Evolutionary conservation across 2,888 invertebrate species (phyloP), one percentile per base, ranked within the genome.

Genomic region (Halictus quadricinctus): DNA sequence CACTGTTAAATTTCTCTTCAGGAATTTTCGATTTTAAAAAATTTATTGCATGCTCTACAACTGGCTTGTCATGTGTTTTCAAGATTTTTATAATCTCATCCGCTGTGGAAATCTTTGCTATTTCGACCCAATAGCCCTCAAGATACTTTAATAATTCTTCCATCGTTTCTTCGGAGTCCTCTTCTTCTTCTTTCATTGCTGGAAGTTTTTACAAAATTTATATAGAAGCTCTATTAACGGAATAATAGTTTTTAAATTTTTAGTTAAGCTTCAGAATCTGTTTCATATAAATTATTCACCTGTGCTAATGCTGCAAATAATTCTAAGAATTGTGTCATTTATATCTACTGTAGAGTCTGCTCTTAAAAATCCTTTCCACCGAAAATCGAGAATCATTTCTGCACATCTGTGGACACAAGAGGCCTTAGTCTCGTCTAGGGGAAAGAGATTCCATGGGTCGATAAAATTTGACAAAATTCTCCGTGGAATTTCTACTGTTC

Each of bases 351-450:
- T 25, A 72, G 90, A 86, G 72, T 86, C 87, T 36, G 88, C 79
- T 8, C 50, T 82, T n/a, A 85, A 43, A 66, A 86, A 75, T 91
- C 77, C 88, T 88, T 86, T 92, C 89, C 84, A 93, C 89, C 89
- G 90, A 90, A 70, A 88, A 84, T 83, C 80, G 2, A 86, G 76
- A 12, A 91, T 87, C 72, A 93, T 91, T 81, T 92, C 91, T 10
- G 93, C 86, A 69, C 91, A 89, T 29, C 91, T 89, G 54, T 92
- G 91, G 80, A 94, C 92, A 50, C 92, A 93, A 36, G 88, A 75
- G 3, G 92, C 91, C 29, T 87, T 86, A 21, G 84, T 86, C 48
- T 92, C 91, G 18, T 93, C 92, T 18, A 91, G 48, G 6, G 91
- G 90, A 72, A 88, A 87, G 48, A 93, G 88, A 88, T 92, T 92